Evolutionary conservation across 2,888 invertebrate species (phyloP), one percentile per base, ranked within the genome.

Genomic region (Apodemia zela): DNA sequence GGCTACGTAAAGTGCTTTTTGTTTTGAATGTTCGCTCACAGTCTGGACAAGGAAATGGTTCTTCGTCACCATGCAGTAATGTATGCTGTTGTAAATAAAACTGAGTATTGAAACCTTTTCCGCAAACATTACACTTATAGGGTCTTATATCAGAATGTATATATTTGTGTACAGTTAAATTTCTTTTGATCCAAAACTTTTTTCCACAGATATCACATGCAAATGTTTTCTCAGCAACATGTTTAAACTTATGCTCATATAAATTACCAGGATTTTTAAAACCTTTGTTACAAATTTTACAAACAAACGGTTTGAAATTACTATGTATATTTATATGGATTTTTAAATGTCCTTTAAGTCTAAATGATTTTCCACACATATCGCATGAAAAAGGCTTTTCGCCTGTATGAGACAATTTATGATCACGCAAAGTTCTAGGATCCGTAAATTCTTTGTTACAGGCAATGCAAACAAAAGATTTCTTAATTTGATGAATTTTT

Each of bases 171-270:
- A 54, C 21, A 6, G 54, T 54, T 15, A 54, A 21, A 54, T 25
- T 25, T 54, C 54, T 54, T 15, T 54, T 54, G 13, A 54, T 25
- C 25, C 54, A 15, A 25, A 54, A 54, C 29, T 29, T 57, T 57
- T 57, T 57, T 2, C 29, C 57, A 29, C 57, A 57, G n/a, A 57
- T 8, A 29, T 57, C 57, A 29, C 57, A 57, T n/a, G 57, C 18
- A 57, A 57, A 57, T 29, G 54, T 29, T 57, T 57, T 25, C 7
- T 57, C 54, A 7, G 13, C n/a, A 29, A 15, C 54, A 57, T 57
- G 54, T n/a, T 15, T 57, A 29, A 57, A 57, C 54, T 57, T 57
- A 29, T 57, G 54, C 3, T 57, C 54, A 54, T 54, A 54, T 13
- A 54, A 54, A 29, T 54, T 54, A 25, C 54, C 25, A 2, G 54